phyloP scores from a whole-genome alignment of 2,797 vertebrate species.

The Squalus acanthias region DNA sequence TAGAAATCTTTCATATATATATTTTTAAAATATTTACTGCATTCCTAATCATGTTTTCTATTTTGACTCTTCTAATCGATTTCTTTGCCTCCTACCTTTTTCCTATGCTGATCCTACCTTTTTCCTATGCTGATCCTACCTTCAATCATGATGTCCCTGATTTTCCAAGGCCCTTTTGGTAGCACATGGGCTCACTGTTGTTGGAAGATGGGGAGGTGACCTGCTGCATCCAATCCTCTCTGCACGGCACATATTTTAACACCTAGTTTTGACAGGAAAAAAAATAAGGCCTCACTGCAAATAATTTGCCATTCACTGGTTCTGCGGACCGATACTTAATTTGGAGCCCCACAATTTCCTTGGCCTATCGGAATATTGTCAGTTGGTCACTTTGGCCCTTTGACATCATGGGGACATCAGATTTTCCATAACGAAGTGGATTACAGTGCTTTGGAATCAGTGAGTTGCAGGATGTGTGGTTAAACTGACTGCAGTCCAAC shows the following conservation, averaged over 20 bases:
- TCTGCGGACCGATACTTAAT: not conserved
- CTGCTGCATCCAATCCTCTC: not conserved
- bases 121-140: not conserved
- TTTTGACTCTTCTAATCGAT: not conserved
- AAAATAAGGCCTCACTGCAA: not conserved
- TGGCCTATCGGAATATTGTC: not conserved
- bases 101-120: not conserved
- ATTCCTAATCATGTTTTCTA: not conserved
- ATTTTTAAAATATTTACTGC: not conserved
- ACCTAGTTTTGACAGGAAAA: not conserved
- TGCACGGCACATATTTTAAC: not conserved
- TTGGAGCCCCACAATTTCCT: not conserved
- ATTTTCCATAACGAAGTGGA: not conserved
- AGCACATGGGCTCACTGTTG: not conserved
- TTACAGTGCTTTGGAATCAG: not conserved
- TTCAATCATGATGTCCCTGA: not conserved
- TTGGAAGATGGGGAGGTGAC: not conserved
- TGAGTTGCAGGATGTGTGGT: constrained; percentile 3
- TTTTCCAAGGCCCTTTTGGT: not conserved
- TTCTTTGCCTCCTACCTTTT: not conserved
- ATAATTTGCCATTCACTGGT: not conserved
- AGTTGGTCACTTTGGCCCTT: not conserved
- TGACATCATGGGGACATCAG: not conserved
- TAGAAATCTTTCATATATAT: not conserved
- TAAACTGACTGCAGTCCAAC: not conserved